Evolutionary conservation across 2,797 vertebrate species (phyloP).

Genomic region (Syngnathus rostellatus): DNA sequence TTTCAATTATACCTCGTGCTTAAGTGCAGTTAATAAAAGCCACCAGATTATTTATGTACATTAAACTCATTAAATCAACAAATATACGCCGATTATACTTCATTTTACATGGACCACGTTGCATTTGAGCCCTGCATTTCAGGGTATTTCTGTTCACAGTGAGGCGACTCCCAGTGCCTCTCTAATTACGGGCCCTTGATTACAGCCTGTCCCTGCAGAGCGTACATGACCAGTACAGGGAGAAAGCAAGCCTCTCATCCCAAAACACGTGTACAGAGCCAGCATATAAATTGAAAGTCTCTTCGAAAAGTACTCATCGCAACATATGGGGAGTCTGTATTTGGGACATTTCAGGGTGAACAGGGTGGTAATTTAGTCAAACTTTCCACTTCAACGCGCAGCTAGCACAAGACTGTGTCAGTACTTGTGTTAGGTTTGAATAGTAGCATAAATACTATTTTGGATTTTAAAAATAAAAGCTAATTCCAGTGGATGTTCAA

Average conservation of each 20-base stretch:
- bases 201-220: slow-evolving; percentile 54
- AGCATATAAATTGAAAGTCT: slow-evolving; percentile 40
- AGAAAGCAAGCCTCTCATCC: slow-evolving; percentile 48
- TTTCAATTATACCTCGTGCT: background rate
- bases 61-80: background rate
- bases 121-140: slow-evolving; percentile 30
- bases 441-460: no score
- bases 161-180: slow-evolving; percentile 58
- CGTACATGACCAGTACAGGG: slow-evolving; percentile 36
- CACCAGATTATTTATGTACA: background rate
- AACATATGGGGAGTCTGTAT: slow-evolving; percentile 26
- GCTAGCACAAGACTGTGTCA: background rate
- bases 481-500: no score
- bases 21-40: no score
- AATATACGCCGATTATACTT: background rate
- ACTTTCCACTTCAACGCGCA: background rate
- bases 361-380: slow-evolving; percentile 4
- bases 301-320: slow-evolving; percentile 20
- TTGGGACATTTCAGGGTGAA: slow-evolving; percentile 11
- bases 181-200: slow-evolving; percentile 68
- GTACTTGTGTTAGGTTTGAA: background rate
- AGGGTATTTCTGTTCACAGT: slow-evolving; percentile 54
- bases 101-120: background rate
- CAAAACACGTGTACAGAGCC: slow-evolving; percentile 47
- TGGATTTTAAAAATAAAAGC: no score